Evolutionary conservation across 2,797 vertebrate species (phyloP).

Genomic region (Galagoides demidoff): DNA sequence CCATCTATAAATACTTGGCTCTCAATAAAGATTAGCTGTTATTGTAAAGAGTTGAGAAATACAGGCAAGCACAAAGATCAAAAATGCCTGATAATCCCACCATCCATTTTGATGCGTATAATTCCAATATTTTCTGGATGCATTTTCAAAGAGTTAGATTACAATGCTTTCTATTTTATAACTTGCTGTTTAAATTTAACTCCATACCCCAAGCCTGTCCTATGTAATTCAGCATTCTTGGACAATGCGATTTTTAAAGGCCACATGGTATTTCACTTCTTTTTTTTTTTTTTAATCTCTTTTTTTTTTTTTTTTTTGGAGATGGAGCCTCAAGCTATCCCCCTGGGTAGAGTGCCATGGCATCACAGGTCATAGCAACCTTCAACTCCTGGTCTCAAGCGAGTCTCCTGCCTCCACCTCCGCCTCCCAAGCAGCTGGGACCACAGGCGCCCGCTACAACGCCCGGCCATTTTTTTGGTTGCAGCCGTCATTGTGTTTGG

Average conservation of each 20-base stretch:
- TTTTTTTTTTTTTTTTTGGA: no score
- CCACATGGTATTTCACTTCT: not conserved
- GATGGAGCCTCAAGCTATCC: no score
- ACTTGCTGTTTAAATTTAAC: not conserved
- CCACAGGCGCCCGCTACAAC: no score
- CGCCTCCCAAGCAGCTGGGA: no score
- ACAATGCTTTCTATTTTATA: constrained; percentile 1
- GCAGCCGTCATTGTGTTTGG: no score
- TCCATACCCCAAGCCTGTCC: not conserved
- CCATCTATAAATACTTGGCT: not conserved
- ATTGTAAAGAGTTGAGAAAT: constrained; percentile 10
- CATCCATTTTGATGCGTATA: not conserved
- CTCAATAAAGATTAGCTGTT: not conserved
- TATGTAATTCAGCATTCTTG: not conserved
- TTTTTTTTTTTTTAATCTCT: no score
- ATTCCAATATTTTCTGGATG: not conserved
- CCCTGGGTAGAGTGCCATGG: no score
- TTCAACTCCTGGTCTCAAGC: no score
- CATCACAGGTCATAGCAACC: no score
- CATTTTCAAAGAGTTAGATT: constrained; percentile 44
- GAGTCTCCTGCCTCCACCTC: no score
- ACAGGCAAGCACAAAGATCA: not conserved
- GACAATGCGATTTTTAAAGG: not conserved
- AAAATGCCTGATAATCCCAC: not conserved
- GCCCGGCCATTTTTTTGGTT: no score